Evolutionary conservation across 2,888 invertebrate species (phyloP), one percentile per base, ranked within the genome.

Genomic region (Acronicta psi): DNA sequence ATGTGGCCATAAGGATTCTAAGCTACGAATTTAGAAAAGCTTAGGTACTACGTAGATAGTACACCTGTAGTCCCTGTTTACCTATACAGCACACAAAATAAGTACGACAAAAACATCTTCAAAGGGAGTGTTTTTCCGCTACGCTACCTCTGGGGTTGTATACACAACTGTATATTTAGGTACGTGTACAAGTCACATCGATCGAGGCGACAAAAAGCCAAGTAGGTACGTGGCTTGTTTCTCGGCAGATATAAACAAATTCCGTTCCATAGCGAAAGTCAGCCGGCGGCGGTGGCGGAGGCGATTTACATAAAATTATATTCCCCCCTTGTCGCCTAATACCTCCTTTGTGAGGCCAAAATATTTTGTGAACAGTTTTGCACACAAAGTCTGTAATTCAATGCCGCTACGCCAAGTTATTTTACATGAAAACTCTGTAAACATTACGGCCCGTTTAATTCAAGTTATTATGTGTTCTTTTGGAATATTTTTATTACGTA

Each of bases 311-410:
- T 93, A 88, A 75, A 82, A 80, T 76, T 79, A 77, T 81, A 62
- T 68, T 59, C 53, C 71, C 68, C 77, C 75, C 73, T 66, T 67
- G 78, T 75, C 75, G 62, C 73, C 68, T 88, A 91, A 92, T 91
- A 89, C 92, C 90, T 89, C 86, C 86, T 92, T 92, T 92, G 93
- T 93, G 87, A 85, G 85, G 88, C 83, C 89, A 90, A 93, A 93
- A 94, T 94, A 93, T 94, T 94, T 94, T 92, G 87, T 85, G 92
- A 86, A 91, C 93, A 90, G 93, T 94, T 93, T 93, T 90, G 86
- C 87, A 91, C 88, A 92, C 93, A 93, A 90, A 91, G 90, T 87
- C 88, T 86, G 82, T 93, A 93, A 93, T 90, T 93, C 83, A 89
- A 93, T 92, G 89, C 80, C 80, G 80, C 74, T 77, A 59, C 60